A percentile compares a stretch with the other conserved stretches of the same genome.
These are phyloP conservation scores for Drosophila pegasa DNA, from an alignment of 2,888 invertebrate genomes.

Conservation along the genomic window DNA sequence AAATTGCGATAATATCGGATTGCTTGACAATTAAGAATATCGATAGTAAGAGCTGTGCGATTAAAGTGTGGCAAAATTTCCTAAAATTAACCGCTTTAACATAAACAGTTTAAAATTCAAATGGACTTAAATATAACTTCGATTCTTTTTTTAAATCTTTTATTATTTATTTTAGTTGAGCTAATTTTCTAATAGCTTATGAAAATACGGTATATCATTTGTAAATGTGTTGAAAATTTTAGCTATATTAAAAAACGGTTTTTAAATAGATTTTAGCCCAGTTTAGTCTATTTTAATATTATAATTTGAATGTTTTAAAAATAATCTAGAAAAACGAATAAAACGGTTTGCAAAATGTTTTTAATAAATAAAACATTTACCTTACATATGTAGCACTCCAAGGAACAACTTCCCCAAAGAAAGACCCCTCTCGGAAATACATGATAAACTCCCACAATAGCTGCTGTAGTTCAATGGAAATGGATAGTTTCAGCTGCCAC, in stretches of 20 bases:
- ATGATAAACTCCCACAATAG: conserved; percentile 68
- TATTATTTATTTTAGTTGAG: no score
- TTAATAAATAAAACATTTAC: background rate
- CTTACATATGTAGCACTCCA: background rate
- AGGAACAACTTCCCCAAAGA: background rate
- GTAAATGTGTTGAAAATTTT: no score
- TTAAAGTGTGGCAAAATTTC: conserved; percentile 10
- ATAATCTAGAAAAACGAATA: no score
- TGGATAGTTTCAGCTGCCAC: conserved; percentile 68
- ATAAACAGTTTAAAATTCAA: background rate
- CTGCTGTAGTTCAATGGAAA: conserved; percentile 53
- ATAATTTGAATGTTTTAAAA: no score
- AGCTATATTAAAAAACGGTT: no score
- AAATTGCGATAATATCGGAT: conserved; percentile 6
- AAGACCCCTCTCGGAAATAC: conserved; percentile 30
- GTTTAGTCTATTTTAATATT: no score
- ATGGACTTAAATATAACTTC: no score
- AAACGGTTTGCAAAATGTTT: no score
- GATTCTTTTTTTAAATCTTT: no score
- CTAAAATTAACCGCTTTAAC: conserved; percentile 1
- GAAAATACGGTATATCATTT: no score
- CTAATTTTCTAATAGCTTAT: no score
- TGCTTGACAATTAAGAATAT: conserved; percentile 2
- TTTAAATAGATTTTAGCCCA: no score
- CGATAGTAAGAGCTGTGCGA: background rate